phyloP scores from a whole-genome alignment of 2,797 vertebrate species.

The Acanthiza pusilla region DNA sequence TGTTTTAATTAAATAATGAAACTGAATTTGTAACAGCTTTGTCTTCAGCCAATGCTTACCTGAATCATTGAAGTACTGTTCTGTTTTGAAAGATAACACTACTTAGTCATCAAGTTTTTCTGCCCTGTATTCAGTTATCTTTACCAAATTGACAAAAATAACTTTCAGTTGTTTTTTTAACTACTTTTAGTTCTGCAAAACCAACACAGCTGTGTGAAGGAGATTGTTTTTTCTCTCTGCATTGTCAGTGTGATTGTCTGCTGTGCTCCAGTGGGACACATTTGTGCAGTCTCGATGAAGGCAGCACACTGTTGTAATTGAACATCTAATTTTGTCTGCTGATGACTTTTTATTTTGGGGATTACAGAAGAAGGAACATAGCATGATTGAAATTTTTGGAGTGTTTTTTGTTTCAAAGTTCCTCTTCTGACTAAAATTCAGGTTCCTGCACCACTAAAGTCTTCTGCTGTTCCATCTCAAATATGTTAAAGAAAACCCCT shows the following conservation, averaged over 20 bases:
- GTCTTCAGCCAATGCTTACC: not conserved
- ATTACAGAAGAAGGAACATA: not conserved
- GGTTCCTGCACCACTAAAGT: not conserved
- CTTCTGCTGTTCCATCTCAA: not conserved
- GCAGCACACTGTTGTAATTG: not conserved
- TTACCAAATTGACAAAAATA: constrained; percentile 11
- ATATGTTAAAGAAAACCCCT: not conserved
- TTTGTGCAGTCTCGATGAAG: not conserved
- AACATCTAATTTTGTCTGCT: not conserved
- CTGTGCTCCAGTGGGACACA: not conserved
- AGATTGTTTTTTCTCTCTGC: not conserved
- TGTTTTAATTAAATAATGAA: not conserved
- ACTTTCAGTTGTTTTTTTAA: constrained; percentile 1
- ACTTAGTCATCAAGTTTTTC: not conserved
- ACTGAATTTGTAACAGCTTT: not conserved
- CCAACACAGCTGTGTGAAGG: not conserved
- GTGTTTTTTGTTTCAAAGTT: not conserved
- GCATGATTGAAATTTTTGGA: not conserved
- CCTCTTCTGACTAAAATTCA: not conserved
- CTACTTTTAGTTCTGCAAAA: not conserved
- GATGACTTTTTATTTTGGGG: not conserved
- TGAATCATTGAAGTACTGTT: not conserved
- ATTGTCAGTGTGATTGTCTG: not conserved
- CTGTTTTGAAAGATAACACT: not conserved
- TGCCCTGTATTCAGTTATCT: not conserved